These are phyloP conservation scores for Eulemur mongoz DNA, from an alignment of 2,797 vertebrate genomes.

Conservation along the genomic window DNA sequence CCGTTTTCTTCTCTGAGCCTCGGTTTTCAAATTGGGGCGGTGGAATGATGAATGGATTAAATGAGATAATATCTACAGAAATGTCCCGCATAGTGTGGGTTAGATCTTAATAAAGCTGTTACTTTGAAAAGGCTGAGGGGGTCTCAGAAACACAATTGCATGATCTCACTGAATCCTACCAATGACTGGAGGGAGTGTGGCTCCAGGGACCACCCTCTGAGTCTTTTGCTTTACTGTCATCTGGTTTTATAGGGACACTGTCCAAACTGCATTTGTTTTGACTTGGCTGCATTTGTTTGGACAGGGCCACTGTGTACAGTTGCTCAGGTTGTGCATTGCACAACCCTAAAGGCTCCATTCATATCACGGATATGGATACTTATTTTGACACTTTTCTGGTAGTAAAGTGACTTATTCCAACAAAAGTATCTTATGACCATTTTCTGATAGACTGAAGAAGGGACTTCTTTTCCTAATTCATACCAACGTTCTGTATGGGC, in stretches of 20 bases:
- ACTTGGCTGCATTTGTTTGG: not conserved
- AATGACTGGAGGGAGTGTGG: not conserved
- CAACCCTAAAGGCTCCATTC: no score
- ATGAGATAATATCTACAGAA: not conserved
- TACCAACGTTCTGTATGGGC: not conserved
- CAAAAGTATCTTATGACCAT: not conserved
- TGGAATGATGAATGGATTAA: not conserved
- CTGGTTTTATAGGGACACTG: not conserved
- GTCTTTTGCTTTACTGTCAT: not conserved
- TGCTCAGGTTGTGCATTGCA: not conserved
- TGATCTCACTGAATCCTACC: not conserved
- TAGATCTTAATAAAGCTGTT: not conserved
- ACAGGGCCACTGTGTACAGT: accelerated
- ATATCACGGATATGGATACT: not conserved
- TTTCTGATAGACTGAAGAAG: not conserved
- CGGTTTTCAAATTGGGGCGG: not conserved
- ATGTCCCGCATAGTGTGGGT: not conserved
- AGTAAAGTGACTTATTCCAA: not conserved
- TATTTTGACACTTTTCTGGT: not conserved
- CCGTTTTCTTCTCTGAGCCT: not conserved
- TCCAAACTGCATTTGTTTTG: not conserved
- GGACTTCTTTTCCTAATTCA: not conserved
- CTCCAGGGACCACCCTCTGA: not conserved
- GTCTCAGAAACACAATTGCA: not conserved
- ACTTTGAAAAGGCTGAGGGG: not conserved